A percentile compares a stretch with the other conserved stretches of the same genome.
These are phyloP conservation scores for Cyphomyrus plagiostoma DNA, from an alignment of 2,113 vertebrate species.

Conservation along the genomic window DNA sequence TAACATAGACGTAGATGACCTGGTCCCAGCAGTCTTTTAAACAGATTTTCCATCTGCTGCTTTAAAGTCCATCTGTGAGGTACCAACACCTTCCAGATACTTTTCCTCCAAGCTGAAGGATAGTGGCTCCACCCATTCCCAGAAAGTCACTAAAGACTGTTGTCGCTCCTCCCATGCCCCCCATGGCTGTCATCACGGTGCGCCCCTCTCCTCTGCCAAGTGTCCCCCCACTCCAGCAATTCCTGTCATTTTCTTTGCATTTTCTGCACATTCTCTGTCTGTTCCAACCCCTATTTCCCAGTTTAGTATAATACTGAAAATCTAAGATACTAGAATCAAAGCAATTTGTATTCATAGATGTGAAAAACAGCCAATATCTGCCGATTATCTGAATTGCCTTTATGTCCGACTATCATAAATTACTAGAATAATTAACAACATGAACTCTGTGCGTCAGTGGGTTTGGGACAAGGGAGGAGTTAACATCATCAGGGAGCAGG, in stretches of 20 bases:
- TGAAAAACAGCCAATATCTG: neutral
- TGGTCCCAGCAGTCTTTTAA: neutral
- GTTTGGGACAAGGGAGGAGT: neutral
- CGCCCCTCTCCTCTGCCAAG: neutral
- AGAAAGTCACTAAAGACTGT: neutral
- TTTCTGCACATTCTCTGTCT: neutral
- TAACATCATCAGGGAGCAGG: neutral
- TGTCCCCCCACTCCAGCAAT: neutral
- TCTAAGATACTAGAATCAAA: neutral
- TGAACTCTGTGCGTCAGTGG: neutral
- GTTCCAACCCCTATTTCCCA: neutral
- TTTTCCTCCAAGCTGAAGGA: neutral
- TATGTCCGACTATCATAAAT: neutral
- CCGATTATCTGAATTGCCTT: neutral
- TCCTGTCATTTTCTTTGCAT: neutral
- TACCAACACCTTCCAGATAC: neutral
- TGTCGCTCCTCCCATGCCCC: neutral
- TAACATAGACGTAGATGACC: neutral
- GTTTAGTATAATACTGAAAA: neutral
- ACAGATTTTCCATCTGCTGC: neutral
- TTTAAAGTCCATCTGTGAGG: neutral
- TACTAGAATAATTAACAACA: neutral
- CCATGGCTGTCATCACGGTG: neutral
- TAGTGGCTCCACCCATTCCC: neutral
- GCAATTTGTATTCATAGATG: neutral